These are phyloP conservation scores for Malacosoma neustria DNA, from an alignment of 2,888 invertebrate genomes.

Conservation along the genomic window DNA sequence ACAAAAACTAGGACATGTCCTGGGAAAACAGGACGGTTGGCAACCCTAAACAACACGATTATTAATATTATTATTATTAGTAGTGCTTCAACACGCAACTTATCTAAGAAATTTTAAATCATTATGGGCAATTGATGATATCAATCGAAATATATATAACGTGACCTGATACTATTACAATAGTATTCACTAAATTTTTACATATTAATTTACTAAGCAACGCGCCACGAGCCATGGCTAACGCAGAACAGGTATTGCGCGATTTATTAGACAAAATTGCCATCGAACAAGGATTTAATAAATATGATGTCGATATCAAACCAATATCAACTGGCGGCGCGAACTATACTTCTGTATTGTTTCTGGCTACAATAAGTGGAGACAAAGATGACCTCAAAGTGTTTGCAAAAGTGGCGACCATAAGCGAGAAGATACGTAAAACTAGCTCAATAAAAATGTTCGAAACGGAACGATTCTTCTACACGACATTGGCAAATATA, in stretches of 20 bases:
- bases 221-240: not conserved
- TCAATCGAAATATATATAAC: too few relatives aligned
- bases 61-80: too few relatives aligned
- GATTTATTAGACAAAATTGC: slow-evolving; percentile 2
- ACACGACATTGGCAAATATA: slow-evolving; percentile 4
- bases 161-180: too few relatives aligned
- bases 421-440: slow-evolving; percentile 16
- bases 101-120: too few relatives aligned
- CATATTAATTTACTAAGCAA: too few relatives aligned
- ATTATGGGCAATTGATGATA: too few relatives aligned
- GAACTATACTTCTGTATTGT: slow-evolving; percentile 2
- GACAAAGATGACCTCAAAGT: slow-evolving; percentile 5
- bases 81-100: too few relatives aligned
- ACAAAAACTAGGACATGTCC: too few relatives aligned
- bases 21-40: too few relatives aligned
- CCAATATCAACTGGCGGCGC: slow-evolving; percentile 1
- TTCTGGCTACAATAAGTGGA: not conserved
- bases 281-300: not conserved
- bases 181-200: too few relatives aligned
- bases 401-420: slow-evolving; percentile 18
- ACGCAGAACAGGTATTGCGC: not conserved
- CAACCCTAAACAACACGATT: too few relatives aligned
- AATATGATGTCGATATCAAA: not conserved
- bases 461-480: slow-evolving; percentile 15
- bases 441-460: slow-evolving; percentile 9